Evolutionary conservation across 2,797 vertebrate species (phyloP), one percentile per base, ranked within the genome.

Genomic region (Pterois miles): DNA sequence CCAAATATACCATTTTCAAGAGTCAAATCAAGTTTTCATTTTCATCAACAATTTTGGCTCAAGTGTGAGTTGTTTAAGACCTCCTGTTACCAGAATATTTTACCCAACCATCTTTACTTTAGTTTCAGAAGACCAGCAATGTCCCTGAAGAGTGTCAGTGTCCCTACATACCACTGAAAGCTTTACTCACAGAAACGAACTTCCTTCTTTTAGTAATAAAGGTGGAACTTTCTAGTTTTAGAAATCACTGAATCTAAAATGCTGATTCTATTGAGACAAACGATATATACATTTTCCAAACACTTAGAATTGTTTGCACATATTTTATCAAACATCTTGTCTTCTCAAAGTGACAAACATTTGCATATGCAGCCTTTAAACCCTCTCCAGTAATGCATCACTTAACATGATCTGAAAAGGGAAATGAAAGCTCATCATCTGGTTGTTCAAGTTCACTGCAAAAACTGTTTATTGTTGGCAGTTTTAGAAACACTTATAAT

Each of bases 371-470:
- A 54, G 14, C 52, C 12, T 31, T n/a, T 11, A 57, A 7, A 18
- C 1, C 9, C 71, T 70, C 69, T 43, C 27, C 58, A 33, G 60
- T 67, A n/a, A 63, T 34, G 52, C 11, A 69, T 36, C n/a, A 22
- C 2, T 0, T 31, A 58, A 20, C 43, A n/a, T 76, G 16, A 23
- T 52, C 58, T 27, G 33, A 90, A 73, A 76, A 50, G 13, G 65
- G 76, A 81, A 84, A 83, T 52, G 72, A 81, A 76, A 71, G 36
- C 46, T 62, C 12, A 34, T 78, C 3, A 58, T 29, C 59, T 67
- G 13, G 34, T 52, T 69, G 22, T 13, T 16, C 1, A 65, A 3
- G 25, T 46, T 71, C 4, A 4, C 16, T 27, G 12, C 4, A 48
- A 46, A 27, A 50, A 40, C 0, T 22, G 3, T 53, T 48, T 67